Percentiles rank a stretch among this genome's conserved stretches.
These are phyloP conservation scores for Zaprionus vittiger DNA, from an alignment of 1,140 invertebrate species.

Conservation along the genomic window DNA sequence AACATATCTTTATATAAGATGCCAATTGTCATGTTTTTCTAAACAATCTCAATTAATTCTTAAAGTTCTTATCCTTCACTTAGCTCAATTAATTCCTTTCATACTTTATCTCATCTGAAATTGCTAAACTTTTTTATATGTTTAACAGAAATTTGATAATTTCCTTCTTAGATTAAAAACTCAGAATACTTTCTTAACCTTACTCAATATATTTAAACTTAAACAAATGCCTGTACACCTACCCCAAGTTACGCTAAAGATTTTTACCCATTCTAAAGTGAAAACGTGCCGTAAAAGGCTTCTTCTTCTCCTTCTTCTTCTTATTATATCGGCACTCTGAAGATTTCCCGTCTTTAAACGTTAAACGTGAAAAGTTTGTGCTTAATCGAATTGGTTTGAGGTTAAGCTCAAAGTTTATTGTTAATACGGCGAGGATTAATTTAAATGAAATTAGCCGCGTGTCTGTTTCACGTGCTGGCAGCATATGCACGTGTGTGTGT, in stretches of 20 bases:
- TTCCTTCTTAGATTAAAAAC: neutral
- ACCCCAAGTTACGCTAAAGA: neutral
- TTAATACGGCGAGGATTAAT: conserved; percentile 22
- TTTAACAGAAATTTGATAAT: too few relatives aligned
- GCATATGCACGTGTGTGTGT: conserved; percentile 3
- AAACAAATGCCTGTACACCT: neutral
- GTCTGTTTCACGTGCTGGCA: conserved; percentile 1
- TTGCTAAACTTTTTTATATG: too few relatives aligned
- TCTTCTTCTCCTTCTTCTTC: neutral
- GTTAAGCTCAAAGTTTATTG: conserved; percentile 2
- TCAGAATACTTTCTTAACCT: neutral
- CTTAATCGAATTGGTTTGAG: conserved; percentile 7
- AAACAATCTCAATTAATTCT: too few relatives aligned
- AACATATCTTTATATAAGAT: too few relatives aligned
- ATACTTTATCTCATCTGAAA: too few relatives aligned
- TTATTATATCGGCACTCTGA: neutral
- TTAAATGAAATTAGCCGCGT: conserved; percentile 24
- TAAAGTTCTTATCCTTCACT: too few relatives aligned
- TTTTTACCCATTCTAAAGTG: neutral
- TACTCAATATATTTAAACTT: neutral
- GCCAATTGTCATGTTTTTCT: too few relatives aligned
- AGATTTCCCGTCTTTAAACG: neutral
- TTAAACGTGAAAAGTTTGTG: neutral
- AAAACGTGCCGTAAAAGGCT: neutral
- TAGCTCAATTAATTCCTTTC: too few relatives aligned